A percentile compares a stretch with the other conserved stretches of the same genome.
Evolutionary conservation across 2,113 vertebrate genomes (phyloP).

Genomic region (Furnarius figulus): DNA sequence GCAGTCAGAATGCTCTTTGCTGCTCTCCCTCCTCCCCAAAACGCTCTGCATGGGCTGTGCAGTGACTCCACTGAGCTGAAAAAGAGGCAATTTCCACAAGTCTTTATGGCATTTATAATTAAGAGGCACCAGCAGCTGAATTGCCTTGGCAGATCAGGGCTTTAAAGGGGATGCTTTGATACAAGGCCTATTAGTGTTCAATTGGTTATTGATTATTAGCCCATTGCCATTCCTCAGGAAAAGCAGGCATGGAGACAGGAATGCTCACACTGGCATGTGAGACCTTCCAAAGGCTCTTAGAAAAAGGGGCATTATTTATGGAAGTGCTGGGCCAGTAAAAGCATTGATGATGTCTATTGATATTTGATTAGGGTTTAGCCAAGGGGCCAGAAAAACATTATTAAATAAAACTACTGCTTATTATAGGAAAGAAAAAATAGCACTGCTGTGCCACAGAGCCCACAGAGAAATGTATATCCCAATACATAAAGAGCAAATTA

Average conservation of each 20-base stretch:
- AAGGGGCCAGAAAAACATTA: background rate
- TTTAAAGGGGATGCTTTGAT: background rate
- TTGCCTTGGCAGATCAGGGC: background rate
- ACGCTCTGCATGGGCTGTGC: background rate
- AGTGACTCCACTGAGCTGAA: background rate
- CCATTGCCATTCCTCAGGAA: background rate
- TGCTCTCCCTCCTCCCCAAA: background rate
- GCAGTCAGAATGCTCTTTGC: background rate
- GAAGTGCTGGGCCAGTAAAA: background rate
- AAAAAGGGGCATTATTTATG: background rate
- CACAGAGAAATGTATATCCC: background rate
- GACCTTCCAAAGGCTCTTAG: background rate
- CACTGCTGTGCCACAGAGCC: background rate
- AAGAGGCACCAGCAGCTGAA: background rate
- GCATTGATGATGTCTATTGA: background rate
- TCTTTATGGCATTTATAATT: background rate
- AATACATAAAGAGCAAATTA: too few relatives aligned
- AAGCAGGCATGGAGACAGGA: background rate
- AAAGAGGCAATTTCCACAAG: background rate
- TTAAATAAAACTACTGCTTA: background rate
- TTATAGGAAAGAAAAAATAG: background rate
- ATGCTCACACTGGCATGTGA: background rate
- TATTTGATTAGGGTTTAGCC: constrained; percentile 12
- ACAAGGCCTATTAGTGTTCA: background rate
- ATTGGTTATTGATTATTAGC: constrained; percentile 42